These are phyloP conservation scores for Chirona hameri DNA, from an alignment of 2,888 invertebrate species.

Conservation along the genomic window DNA sequence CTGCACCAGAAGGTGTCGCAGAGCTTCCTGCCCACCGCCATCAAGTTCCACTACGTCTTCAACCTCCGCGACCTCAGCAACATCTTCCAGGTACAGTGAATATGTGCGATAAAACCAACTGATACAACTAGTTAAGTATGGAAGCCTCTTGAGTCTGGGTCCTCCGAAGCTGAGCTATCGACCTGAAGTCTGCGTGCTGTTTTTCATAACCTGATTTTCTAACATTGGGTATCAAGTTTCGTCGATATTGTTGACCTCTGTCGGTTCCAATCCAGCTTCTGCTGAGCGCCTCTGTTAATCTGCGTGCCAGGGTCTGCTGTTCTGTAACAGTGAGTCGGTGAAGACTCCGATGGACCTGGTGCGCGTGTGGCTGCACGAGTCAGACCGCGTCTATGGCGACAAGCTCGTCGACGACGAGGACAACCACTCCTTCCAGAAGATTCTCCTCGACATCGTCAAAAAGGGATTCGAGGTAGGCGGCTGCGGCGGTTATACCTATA, in stretches of 20 bases:
- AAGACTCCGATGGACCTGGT: conserved; percentile 75
- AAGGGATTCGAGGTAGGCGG: conserved; percentile 71
- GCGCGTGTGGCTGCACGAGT: conserved; percentile 90
- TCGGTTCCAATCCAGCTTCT: no score
- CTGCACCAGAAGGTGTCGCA: conserved; percentile 81
- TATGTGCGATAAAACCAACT: no score
- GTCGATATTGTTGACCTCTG: no score
- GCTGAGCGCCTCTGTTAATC: no score
- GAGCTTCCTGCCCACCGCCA: conserved; percentile 89
- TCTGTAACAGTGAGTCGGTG: conserved; percentile 83
- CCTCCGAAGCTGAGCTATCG: no score
- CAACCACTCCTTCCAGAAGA: conserved; percentile 81
- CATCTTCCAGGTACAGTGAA: conserved; percentile 72
- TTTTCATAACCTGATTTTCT: no score
- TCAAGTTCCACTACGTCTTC: conserved; percentile 95
- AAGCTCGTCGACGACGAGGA: conserved; percentile 89
- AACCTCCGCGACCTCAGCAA: conserved; percentile 92
- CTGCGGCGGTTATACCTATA: no score
- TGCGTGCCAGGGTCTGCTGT: conserved; percentile 71
- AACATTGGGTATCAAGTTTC: no score
- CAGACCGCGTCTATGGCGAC: conserved; percentile 88
- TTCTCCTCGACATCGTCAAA: conserved; percentile 84
- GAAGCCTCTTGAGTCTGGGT: no score
- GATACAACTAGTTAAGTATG: no score
- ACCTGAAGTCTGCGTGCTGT: no score